Percentiles rank a stretch among this genome's conserved stretches.
phyloP scores from a whole-genome alignment of 2,797 vertebrate genomes.

The Bradypodion ventrale region DNA sequence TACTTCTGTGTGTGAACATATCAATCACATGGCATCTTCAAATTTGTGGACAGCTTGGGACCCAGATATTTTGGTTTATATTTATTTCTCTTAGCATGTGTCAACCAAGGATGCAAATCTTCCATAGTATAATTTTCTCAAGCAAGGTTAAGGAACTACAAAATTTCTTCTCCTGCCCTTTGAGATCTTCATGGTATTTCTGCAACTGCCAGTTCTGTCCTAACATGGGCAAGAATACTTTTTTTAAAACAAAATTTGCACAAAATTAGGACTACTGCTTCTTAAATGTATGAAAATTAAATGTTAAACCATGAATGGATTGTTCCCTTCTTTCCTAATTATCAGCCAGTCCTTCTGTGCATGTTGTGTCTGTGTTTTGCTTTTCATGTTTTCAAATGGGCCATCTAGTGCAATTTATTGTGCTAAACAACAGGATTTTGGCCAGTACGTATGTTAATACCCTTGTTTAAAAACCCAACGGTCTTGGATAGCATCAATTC shows the following conservation, averaged over 20 bases:
- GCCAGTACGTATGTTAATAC: neutral
- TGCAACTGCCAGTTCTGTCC: neutral
- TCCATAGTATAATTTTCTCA: neutral
- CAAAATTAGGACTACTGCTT: no score
- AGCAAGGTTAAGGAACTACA: neutral
- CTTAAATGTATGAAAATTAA: no score
- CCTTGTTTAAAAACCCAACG: neutral
- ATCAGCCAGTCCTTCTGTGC: no score
- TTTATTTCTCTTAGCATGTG: neutral
- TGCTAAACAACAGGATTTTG: neutral
- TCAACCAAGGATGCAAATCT: neutral
- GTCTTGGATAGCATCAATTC: neutral
- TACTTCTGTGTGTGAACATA: neutral
- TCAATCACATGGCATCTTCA: neutral
- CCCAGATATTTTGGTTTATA: neutral
- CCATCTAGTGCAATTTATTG: no score
- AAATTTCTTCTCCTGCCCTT: no score
- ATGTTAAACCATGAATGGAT: no score
- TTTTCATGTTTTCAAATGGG: no score
- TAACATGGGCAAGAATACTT: no score
- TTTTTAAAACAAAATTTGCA: no score
- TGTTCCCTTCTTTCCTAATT: no score
- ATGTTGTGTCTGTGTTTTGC: no score
- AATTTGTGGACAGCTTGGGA: neutral
- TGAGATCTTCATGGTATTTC: neutral